These are phyloP conservation scores for Micropoecilia bifurca DNA, from an alignment of 2,797 vertebrate species.

Conservation along the genomic window DNA sequence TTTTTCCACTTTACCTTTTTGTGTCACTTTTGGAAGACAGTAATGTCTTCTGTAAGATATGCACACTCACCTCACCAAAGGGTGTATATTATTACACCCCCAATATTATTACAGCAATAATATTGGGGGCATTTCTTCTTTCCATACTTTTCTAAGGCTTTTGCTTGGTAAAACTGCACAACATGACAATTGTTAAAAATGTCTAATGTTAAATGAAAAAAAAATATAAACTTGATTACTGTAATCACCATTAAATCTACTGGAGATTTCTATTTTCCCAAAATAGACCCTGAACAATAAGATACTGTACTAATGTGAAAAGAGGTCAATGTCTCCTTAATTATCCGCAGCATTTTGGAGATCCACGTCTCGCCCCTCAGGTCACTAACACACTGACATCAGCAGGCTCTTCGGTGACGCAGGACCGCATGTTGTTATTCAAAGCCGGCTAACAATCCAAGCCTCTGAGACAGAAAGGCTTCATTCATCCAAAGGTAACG, in stretches of 20 bases:
- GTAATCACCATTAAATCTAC: slow-evolving; percentile 15
- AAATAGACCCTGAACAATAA: slow-evolving; percentile 18
- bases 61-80: not conserved
- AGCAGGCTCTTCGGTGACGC: slow-evolving; percentile 62
- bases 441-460: slow-evolving; percentile 27
- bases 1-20: not conserved
- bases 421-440: slow-evolving; percentile 63
- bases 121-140: not conserved
- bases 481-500: slow-evolving; percentile 40
- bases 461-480: slow-evolving; percentile 48
- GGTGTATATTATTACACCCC: too few species aligned
- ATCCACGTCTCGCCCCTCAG: slow-evolving; percentile 26
- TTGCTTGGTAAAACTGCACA: not conserved
- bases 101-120: too few species aligned
- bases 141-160: not conserved
- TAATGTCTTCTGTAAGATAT: not conserved
- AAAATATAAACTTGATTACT: slow-evolving; percentile 6
- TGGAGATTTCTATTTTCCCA: slow-evolving; percentile 1
- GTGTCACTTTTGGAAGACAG: not conserved
- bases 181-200: too few species aligned
- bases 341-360: slow-evolving; percentile 67
- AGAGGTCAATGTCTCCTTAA: slow-evolving; percentile 65
- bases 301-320: slow-evolving; percentile 18
- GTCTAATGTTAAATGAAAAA: too few species aligned
- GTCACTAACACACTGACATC: slow-evolving; percentile 71